Conservation (phyloP, 2,888 invertebrate genomes). For the Melanchra persicariae region DNA sequence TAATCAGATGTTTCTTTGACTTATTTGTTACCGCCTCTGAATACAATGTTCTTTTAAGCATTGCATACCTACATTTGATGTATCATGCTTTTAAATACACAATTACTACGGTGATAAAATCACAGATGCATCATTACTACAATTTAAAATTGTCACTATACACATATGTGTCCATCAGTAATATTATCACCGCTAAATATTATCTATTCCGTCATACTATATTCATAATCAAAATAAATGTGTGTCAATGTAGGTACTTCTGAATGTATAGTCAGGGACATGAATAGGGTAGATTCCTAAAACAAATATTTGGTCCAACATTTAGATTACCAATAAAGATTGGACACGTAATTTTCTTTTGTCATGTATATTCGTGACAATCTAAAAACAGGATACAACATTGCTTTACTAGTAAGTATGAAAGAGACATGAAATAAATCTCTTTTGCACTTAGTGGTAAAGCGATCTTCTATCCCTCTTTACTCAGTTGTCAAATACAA, state of each 20-base stretch:
- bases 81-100: not conserved
- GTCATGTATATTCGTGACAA: no score
- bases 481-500: no score
- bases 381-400: no score
- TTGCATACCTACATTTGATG: not conserved
- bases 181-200: conserved; percentile 19
- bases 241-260: not conserved
- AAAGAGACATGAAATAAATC: no score
- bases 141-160: not conserved
- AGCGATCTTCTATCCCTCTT: no score
- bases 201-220: not conserved
- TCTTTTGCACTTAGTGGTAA: no score
- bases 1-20: conserved; percentile 21
- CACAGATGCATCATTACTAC: conserved; percentile 1
- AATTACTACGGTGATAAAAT: conserved; percentile 18
- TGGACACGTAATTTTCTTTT: no score
- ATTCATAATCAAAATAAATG: not conserved
- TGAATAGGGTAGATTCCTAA: not conserved
- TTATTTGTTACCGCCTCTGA: conserved; percentile 1
- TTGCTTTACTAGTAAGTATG: no score
- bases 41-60: conserved; percentile 2
- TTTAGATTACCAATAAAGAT: no score
- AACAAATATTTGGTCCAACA: no score
- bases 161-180: not conserved
- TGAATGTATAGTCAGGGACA: not conserved